Evolutionary conservation across 2,797 vertebrate species (phyloP), one percentile per base, ranked within the genome.

Genomic region (Danio aesculapii): DNA sequence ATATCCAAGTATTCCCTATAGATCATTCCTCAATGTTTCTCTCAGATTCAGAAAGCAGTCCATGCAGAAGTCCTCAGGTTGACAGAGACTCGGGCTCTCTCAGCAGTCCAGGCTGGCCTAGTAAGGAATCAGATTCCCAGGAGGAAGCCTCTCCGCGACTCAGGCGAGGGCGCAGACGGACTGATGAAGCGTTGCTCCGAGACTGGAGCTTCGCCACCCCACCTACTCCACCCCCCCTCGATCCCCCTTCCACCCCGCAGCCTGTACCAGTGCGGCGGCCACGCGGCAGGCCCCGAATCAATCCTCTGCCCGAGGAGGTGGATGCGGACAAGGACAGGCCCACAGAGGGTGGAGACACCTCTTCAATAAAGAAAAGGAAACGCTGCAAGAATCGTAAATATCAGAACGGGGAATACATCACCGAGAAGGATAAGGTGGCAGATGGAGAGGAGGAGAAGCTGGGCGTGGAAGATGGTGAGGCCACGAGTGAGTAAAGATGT

Each of bases 401-500:
- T 85, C 97, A 98, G 90, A 98, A 95, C 0, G 98, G 97, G 61
- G 98, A 99, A 64, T 99, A 98, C 88, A 87, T 98, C 88, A 97
- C 95, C 0, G 97, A 97, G 88, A 95, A 94, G 78, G 96, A 96
- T 87, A 96, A 97, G 87, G 93, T 95, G 79, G 94, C 90, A 53
- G 94, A 94, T 17, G 92, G 90, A 67, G 92, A 90, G 75, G 89
- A 85, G 0, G 86, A 89, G 61, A 88, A 86, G 21, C 84, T 84
- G 3, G 82, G 81, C 57, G 57, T 53, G 53, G 58, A 53, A 70
- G 62, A 80, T 14, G 73, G 75, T 62, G 75, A 86, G 64, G 74
- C 49, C 50, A 76, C 53, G 50, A 77, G 81, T 86, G 62, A 79
- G 67, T 43, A 50, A 44, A 50, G 74, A 76, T 69, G n/a, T 41